Conservation (phyloP, 1,140 invertebrate species). For the Eueides isabella region DNA sequence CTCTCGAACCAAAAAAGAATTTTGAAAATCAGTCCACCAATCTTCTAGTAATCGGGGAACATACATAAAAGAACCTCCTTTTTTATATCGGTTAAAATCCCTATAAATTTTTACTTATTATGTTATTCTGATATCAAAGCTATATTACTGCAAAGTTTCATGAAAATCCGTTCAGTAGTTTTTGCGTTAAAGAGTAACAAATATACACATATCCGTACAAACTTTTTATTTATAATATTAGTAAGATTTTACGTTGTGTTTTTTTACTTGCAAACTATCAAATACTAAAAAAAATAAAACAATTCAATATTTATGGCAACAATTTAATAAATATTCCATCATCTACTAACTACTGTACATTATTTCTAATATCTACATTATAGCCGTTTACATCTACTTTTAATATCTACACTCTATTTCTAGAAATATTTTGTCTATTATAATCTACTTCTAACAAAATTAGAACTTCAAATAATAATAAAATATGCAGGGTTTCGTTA, state of each 20-base stretch:
- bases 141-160: no score
- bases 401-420: constrained; percentile 21
- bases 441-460: constrained; percentile 5
- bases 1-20: no score
- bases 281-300: constrained; percentile 35
- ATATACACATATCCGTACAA: no score
- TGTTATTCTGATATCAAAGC: no score
- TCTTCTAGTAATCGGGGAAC: no score
- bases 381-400: constrained; percentile 28
- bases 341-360: constrained; percentile 36
- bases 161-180: no score
- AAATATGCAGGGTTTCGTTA: not conserved
- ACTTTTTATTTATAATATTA: no score
- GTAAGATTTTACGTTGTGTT: not conserved
- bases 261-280: not conserved
- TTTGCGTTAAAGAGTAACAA: no score
- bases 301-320: constrained; percentile 51
- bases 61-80: no score
- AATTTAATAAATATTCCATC: constrained; percentile 52
- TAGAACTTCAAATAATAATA: not conserved
- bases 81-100: no score
- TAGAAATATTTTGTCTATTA: constrained; percentile 11
- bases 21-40: no score
- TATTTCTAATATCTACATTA: constrained; percentile 28
- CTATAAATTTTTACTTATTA: no score